Conservation (phyloP, 2,797 vertebrate species). For the Artibeus jamaicensis region DNA sequence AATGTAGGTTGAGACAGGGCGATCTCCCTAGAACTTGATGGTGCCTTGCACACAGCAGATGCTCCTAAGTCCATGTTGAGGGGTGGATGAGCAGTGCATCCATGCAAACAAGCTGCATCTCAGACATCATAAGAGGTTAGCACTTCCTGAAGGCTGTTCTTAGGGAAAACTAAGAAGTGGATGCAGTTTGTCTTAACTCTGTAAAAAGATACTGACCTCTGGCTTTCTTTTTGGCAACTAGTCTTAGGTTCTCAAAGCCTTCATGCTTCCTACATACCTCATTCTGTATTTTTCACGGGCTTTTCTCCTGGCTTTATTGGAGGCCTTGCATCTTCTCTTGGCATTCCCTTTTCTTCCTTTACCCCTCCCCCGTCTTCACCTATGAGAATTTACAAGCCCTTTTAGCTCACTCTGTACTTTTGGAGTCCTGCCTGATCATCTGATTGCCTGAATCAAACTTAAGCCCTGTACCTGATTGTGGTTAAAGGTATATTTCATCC, state of each 20-base stretch:
- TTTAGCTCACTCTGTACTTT: neutral
- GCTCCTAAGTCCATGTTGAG: neutral
- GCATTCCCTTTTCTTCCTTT: neutral
- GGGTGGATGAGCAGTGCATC: no score
- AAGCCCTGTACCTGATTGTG: neutral
- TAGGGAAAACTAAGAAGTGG: neutral
- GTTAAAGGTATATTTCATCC: neutral
- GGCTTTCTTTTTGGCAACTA: neutral
- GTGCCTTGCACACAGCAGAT: fast-evolving
- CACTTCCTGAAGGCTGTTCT: neutral
- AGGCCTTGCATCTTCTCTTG: neutral
- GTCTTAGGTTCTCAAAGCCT: neutral
- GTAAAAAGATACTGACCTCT: neutral
- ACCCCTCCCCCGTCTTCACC: fast-evolving
- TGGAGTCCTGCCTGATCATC: neutral
- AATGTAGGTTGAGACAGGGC: neutral
- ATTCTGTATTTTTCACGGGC: neutral
- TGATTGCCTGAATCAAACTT: neutral
- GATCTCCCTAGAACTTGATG: neutral
- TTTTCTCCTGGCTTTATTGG: neutral
- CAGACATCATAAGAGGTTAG: neutral
- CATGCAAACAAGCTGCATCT: neutral
- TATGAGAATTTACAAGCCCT: neutral
- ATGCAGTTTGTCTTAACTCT: neutral
- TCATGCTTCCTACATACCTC: neutral